Conservation (phyloP, 2,888 invertebrate genomes). For the Acanthopleura granulata region DNA sequence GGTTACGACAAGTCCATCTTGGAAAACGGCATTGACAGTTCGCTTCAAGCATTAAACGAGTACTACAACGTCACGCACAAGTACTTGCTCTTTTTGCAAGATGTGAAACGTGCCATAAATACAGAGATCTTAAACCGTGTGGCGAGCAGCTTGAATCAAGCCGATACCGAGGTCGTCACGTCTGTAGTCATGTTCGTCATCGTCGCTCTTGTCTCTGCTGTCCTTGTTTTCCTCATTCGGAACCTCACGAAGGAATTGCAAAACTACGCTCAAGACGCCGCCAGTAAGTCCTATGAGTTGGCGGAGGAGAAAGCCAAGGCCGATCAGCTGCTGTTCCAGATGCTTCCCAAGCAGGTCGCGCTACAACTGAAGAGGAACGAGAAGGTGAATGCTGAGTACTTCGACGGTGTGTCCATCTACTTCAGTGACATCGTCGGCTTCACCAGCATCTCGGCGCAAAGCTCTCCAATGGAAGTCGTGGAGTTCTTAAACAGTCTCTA, state of each 20-base stretch:
- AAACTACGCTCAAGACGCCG: conserved; percentile 33
- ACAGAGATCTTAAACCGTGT: conserved; percentile 25
- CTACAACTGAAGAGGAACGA: conserved; percentile 18
- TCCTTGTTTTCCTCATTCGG: conserved; percentile 33
- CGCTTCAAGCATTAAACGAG: not conserved
- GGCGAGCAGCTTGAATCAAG: conserved; percentile 18
- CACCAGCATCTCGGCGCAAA: conserved; percentile 19
- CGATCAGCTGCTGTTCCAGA: conserved; percentile 21
- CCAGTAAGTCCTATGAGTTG: conserved; percentile 34
- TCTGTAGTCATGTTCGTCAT: conserved; percentile 30
- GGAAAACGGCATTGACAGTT: not conserved
- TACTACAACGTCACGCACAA: conserved; percentile 10
- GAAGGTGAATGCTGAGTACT: conserved; percentile 21
- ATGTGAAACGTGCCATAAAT: conserved; percentile 24
- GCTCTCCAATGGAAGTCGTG: conserved; percentile 25
- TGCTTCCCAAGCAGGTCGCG: conserved; percentile 22
- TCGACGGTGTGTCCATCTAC: conserved; percentile 22
- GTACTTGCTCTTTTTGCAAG: conserved; percentile 29
- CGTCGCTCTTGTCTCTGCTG: conserved; percentile 29
- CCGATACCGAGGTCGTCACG: conserved; percentile 27
- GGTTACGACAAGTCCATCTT: not conserved
- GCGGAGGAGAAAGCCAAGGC: conserved; percentile 23
- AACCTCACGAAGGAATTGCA: conserved; percentile 36
- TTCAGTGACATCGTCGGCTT: conserved; percentile 26
- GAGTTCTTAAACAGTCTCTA: conserved; percentile 24